Evolutionary conservation across 1,140 invertebrate genomes (phyloP).

Genomic region (Drosophila willistoni): DNA sequence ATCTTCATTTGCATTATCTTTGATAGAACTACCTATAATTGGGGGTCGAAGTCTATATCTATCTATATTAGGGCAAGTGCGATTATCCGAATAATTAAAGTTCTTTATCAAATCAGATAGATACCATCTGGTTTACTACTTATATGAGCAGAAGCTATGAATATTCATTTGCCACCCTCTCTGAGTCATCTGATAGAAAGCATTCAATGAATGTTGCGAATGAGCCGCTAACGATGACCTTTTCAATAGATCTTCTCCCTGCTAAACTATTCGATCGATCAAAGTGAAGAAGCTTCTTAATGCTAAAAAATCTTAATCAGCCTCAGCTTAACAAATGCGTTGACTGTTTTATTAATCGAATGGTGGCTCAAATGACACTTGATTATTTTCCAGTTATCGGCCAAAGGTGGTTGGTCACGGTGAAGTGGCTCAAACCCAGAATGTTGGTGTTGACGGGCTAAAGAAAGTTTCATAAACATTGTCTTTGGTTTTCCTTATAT

Average conservation of each 20-base stretch:
- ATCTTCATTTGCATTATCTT: too few relatives aligned
- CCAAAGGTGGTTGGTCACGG: background rate
- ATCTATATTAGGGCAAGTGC: too few relatives aligned
- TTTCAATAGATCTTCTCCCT: background rate
- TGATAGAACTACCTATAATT: too few relatives aligned
- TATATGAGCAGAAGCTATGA: background rate
- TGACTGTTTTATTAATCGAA: constrained; percentile 4
- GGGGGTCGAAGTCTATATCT: too few relatives aligned
- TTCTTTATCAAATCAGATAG: too few relatives aligned
- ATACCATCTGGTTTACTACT: too few relatives aligned
- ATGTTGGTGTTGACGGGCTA: background rate
- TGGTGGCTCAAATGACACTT: background rate
- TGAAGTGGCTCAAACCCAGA: background rate
- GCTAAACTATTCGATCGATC: background rate
- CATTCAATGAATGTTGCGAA: background rate
- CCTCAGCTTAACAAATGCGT: background rate
- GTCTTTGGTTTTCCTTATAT: background rate
- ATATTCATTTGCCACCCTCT: background rate
- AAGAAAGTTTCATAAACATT: constrained; percentile 2
- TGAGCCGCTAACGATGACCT: constrained; percentile 2
- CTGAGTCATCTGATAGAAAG: background rate
- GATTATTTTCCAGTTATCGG: constrained; percentile 2
- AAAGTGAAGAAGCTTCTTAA: background rate
- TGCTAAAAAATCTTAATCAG: background rate
- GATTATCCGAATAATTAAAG: too few relatives aligned